Evolutionary conservation across 2,113 vertebrate species (phyloP).

Genomic region (Regulus satrapa): DNA sequence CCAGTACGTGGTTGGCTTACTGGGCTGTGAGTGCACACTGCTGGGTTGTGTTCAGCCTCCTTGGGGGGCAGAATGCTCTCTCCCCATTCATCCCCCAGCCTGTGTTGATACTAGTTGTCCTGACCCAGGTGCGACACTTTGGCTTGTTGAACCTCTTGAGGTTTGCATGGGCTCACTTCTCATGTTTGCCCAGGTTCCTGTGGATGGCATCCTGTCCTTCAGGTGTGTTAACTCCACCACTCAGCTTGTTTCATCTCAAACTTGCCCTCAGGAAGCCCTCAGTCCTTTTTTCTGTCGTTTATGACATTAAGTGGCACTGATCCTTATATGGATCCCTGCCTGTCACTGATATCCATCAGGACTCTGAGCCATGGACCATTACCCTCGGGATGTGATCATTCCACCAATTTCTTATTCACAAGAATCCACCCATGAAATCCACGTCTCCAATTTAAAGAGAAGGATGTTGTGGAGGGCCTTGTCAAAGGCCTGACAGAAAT

Average conservation of each 20-base stretch:
- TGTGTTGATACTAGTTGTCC: neutral
- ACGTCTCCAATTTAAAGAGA: neutral
- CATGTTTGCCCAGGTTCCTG: neutral
- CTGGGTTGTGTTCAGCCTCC: neutral
- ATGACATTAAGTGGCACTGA: neutral
- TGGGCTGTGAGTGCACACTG: neutral
- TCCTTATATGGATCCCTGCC: neutral
- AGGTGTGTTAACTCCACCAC: neutral
- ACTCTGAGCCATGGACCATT: neutral
- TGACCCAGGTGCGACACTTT: neutral
- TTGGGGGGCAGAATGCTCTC: no score
- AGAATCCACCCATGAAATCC: neutral
- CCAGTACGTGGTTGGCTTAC: neutral
- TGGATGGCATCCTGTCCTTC: neutral
- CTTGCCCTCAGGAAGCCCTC: neutral
- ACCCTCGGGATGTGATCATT: neutral
- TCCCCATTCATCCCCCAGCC: neutral
- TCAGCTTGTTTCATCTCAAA: neutral
- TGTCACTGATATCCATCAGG: neutral
- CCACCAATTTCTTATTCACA: neutral
- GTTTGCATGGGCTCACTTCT: no score
- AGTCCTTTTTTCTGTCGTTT: neutral
- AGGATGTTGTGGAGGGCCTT: neutral
- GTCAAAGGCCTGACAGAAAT: neutral
- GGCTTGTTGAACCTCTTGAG: neutral